A percentile compares a stretch with the other conserved stretches of the same genome.
phyloP scores from a whole-genome alignment of 2,888 invertebrate genomes.

The Mimumesa dahlbomi region DNA sequence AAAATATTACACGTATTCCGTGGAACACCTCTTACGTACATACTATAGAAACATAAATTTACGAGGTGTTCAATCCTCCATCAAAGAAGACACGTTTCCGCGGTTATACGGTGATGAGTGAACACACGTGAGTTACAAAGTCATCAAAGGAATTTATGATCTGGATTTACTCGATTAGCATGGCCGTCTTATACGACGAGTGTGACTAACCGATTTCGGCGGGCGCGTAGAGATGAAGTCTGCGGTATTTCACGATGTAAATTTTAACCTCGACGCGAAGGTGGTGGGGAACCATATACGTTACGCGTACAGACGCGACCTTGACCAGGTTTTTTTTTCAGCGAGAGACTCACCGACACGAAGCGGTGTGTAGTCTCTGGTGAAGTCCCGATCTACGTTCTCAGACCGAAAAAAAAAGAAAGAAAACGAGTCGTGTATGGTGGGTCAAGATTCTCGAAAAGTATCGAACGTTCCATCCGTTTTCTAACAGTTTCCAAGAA shows the following conservation, averaged over 20 bases:
- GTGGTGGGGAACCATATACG: constrained; percentile 45
- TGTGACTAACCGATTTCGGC: constrained; percentile 70
- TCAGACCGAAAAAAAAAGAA: constrained; percentile 9
- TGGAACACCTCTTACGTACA: too few relatives aligned
- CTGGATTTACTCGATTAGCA: constrained; percentile 46
- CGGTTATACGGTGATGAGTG: neutral
- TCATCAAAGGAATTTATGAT: constrained; percentile 52
- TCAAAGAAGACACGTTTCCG: neutral
- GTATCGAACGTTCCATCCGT: neutral
- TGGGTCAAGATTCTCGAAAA: constrained; percentile 24
- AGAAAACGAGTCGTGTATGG: constrained; percentile 22
- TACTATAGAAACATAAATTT: too few relatives aligned
- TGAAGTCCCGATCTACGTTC: constrained; percentile 41
- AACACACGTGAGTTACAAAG: constrained; percentile 16
- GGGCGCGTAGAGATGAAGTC: constrained; percentile 43
- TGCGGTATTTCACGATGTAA: constrained; percentile 60
- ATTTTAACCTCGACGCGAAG: constrained; percentile 55
- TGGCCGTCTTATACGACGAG: constrained; percentile 58
- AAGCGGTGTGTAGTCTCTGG: constrained; percentile 37
- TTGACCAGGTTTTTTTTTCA: constrained; percentile 65
- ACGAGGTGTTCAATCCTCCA: too few relatives aligned
- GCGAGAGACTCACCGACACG: constrained; percentile 38
- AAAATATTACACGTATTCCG: too few relatives aligned
- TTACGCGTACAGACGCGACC: constrained; percentile 54
- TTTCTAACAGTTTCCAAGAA: neutral